A percentile compares a stretch with the other conserved stretches of the same genome.
phyloP scores from a whole-genome alignment of 2,888 invertebrate species.

The Rotaria socialis region DNA sequence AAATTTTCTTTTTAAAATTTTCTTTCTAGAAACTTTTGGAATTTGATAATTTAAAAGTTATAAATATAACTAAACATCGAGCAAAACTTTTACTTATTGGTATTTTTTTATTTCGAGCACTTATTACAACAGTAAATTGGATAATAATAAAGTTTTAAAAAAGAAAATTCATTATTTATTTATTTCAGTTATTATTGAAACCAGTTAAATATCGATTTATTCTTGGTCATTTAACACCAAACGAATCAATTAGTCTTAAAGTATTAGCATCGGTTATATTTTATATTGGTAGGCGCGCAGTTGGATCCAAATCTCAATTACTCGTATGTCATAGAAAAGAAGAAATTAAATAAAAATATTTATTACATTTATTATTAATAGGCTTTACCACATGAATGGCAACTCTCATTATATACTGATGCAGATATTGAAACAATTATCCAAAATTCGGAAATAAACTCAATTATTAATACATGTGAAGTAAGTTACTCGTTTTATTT shows the following conservation, averaged over 20 bases:
- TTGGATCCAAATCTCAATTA: background rate
- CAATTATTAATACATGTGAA: conserved; percentile 29
- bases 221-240: conserved; percentile 49
- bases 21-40: conserved; percentile 51
- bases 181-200: conserved; percentile 53
- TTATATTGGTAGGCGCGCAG: conserved; percentile 48
- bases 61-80: conserved; percentile 51
- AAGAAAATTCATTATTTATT: background rate
- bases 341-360: background rate
- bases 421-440: conserved; percentile 37
- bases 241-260: conserved; percentile 52
- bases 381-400: conserved; percentile 45
- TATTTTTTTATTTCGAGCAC: conserved; percentile 53
- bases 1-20: background rate
- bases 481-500: background rate
- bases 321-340: conserved; percentile 13
- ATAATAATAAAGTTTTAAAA: background rate
- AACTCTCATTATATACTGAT: conserved; percentile 40
- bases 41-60: conserved; percentile 51
- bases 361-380: background rate
- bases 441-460: conserved; percentile 30
- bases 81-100: conserved; percentile 53
- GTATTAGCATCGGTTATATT: conserved; percentile 53
- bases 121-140: conserved; percentile 54
- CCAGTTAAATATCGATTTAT: conserved; percentile 55